A percentile compares a stretch with the other conserved stretches of the same genome.
Conservation (phyloP, 1,140 invertebrate genomes). For the Diuraphis noxia region DNA sequence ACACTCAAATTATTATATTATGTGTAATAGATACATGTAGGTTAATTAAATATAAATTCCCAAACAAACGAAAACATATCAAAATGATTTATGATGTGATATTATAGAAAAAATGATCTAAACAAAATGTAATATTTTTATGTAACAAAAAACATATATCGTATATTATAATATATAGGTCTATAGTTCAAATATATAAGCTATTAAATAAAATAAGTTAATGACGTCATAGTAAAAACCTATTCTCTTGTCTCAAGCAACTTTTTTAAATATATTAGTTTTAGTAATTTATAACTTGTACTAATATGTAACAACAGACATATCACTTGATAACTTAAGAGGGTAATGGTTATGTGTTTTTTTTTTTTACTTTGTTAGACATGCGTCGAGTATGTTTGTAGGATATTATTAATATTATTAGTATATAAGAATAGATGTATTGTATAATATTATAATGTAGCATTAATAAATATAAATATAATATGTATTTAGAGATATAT, state of each 20-base stretch:
- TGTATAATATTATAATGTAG: neutral
- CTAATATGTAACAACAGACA: slow-evolving; percentile 8
- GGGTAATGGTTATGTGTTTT: slow-evolving; percentile 16
- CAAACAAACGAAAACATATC: slow-evolving; percentile 21
- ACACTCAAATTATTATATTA: too few relatives aligned
- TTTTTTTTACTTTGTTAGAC: neutral
- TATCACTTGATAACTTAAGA: slow-evolving; percentile 32
- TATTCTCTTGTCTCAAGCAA: slow-evolving; percentile 18
- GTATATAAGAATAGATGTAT: neutral
- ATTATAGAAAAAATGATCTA: neutral
- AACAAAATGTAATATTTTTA: slow-evolving; percentile 8
- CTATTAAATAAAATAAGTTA: neutral
- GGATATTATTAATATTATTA: too few relatives aligned
- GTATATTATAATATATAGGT: neutral
- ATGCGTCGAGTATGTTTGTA: neutral
- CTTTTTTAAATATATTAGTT: neutral
- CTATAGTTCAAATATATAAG: neutral
- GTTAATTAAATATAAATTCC: neutral
- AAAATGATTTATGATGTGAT: slow-evolving; percentile 22
- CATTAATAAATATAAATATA: neutral
- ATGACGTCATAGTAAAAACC: neutral
- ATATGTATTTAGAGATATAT: neutral
- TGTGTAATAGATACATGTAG: neutral
- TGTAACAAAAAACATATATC: neutral
- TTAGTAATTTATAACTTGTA: neutral